Evolutionary conservation across 2,113 vertebrate genomes (phyloP), one percentile per base, ranked within the genome.

Genomic region (Paracanthobrama guichenoti): DNA sequence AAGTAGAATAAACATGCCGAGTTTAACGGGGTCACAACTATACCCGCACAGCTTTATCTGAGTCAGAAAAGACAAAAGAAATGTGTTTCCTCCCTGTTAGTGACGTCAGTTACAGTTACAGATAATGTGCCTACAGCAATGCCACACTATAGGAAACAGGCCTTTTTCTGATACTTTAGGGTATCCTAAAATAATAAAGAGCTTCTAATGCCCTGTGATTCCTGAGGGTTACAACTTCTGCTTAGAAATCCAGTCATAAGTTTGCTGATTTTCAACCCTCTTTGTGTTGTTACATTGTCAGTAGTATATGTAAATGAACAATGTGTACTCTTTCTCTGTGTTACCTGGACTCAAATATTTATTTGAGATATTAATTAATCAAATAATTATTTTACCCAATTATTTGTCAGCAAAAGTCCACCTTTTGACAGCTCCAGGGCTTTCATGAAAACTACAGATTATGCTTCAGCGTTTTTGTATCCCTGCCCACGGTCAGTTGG

Each of bases 121-220:
- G 87, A 88, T 88, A 86, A 86, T 78, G 76, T 74, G 62, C 77
- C 22, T 74, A 67, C 67, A 74, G 79, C 35, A 28, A 11, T 74
- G 50, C 55, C 64, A 64, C 77, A 77, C 13, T 86, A 46, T 81
- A 88, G 87, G 87, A 88, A 88, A 81, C 44, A 71, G 59, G 24
- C 48, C 67, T 55, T 83, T 77, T 67, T 39, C 84, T 88, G 87
- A 81, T 84, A 86, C 62, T 42, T 28, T 64, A 59, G 46, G 24
- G 80, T 50, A 39, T 77, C 69, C 57, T 84, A 35, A 84, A 86
- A 84, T 67, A 76, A 83, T 55, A 53, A 83, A 20, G 16, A 28
- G 59, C n/a, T 16, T 76, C 13, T 18, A 2, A 60, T 60, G 7
- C 24, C 13, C 57, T 48, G 57, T 83, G 26, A 50, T 64, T 67